A percentile compares a stretch with the other conserved stretches of the same genome.
Conservation (phyloP, 2,113 vertebrate genomes). For the Hiodon alosoides region DNA sequence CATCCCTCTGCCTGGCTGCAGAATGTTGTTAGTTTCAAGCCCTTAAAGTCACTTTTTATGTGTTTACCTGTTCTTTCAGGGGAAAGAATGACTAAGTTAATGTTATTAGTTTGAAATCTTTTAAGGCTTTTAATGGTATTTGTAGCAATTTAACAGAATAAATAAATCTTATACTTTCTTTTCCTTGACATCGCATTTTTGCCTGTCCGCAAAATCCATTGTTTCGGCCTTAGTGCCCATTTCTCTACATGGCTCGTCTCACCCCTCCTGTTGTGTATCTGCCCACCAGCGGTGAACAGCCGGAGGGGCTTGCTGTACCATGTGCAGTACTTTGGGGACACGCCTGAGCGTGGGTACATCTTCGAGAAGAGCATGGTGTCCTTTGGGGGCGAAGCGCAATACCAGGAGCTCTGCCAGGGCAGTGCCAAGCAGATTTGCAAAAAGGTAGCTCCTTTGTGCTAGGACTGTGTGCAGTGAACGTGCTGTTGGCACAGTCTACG, state of each 20-base stretch:
- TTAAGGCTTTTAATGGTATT: background rate
- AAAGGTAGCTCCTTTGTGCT: constrained; percentile 64
- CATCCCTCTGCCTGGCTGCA: too few relatives aligned
- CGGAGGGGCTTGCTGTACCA: constrained; percentile 77
- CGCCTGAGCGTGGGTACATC: constrained; percentile 88
- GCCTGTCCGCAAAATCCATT: too few relatives aligned
- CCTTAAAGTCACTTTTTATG: too few relatives aligned
- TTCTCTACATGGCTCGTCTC: too few relatives aligned
- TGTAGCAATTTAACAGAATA: too few relatives aligned
- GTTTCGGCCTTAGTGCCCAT: too few relatives aligned
- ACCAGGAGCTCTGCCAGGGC: constrained; percentile 73
- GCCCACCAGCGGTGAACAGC: constrained; percentile 63
- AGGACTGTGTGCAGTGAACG: background rate
- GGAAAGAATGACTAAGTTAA: too few relatives aligned
- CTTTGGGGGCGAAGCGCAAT: constrained; percentile 84
- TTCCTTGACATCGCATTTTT: too few relatives aligned
- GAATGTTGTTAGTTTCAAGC: too few relatives aligned
- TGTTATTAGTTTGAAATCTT: background rate
- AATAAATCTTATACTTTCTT: too few relatives aligned
- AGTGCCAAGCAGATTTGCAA: constrained; percentile 76
- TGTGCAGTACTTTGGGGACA: constrained; percentile 92
- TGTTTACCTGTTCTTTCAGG: too few relatives aligned
- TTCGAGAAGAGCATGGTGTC: constrained; percentile 88
- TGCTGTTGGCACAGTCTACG: too few relatives aligned
- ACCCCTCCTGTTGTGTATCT: constrained; percentile 21